Conservation (phyloP, 2,113 vertebrate genomes). For the Paramisgurnus dabryanus region DNA sequence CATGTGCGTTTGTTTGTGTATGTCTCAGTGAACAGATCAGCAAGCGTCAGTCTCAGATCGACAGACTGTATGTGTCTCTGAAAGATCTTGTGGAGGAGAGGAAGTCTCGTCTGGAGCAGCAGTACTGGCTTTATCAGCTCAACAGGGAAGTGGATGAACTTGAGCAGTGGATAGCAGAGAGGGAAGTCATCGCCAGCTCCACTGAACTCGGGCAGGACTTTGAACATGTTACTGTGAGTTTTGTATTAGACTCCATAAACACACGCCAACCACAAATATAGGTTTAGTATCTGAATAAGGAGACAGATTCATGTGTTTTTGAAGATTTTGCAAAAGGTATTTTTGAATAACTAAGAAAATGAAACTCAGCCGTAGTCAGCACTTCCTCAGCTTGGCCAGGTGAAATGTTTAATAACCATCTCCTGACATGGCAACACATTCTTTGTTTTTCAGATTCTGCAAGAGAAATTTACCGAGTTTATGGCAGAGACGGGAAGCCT, state of each 20-base stretch:
- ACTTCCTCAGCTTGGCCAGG: no score
- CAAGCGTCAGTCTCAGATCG: constrained; percentile 92
- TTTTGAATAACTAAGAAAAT: no score
- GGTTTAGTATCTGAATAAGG: background rate
- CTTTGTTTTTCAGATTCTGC: constrained; percentile 72
- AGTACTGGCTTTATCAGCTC: constrained; percentile 96
- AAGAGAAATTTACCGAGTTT: constrained; percentile 95
- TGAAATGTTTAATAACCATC: background rate
- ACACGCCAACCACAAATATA: background rate
- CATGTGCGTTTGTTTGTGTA: constrained; percentile 23
- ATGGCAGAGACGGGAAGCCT: constrained; percentile 84
- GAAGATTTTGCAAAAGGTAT: no score
- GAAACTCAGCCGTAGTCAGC: no score
- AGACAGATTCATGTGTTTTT: no score
- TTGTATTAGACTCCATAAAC: background rate
- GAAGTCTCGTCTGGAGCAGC: constrained; percentile 89
- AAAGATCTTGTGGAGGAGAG: constrained; percentile 94
- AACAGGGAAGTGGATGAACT: constrained; percentile 93
- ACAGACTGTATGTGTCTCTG: constrained; percentile 94
- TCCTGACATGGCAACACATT: background rate
- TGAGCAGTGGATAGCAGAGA: constrained; percentile 95
- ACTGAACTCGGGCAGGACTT: constrained; percentile 94
- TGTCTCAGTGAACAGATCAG: constrained; percentile 88
- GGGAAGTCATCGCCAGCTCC: constrained; percentile 91
- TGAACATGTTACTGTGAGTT: constrained; percentile 87